A percentile compares a stretch with the other conserved stretches of the same genome.
Conservation (phyloP, 1,140 invertebrate genomes). For the Sarcophaga bullata region DNA sequence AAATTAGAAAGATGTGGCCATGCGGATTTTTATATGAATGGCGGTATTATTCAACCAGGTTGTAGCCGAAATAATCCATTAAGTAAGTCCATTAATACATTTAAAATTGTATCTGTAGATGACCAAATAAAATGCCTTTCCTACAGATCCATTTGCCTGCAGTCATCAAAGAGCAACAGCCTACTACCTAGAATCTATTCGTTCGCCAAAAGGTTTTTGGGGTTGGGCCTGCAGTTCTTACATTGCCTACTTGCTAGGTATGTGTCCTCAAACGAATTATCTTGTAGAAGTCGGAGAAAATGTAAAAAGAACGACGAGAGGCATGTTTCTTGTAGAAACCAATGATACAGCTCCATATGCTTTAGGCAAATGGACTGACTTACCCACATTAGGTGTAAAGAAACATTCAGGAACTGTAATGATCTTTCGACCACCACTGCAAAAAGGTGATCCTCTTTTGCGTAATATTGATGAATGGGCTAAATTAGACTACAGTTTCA, state of each 20-base stretch:
- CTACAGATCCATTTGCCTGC: slow-evolving; percentile 67
- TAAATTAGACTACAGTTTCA: slow-evolving; percentile 59
- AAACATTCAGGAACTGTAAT: background rate
- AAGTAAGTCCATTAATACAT: slow-evolving; percentile 50
- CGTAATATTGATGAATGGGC: slow-evolving; percentile 61
- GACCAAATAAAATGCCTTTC: background rate
- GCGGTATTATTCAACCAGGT: slow-evolving; percentile 76
- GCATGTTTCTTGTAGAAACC: slow-evolving; percentile 61
- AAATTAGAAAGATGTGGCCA: slow-evolving; percentile 73
- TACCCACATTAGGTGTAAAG: slow-evolving; percentile 55
- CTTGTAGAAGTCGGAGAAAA: slow-evolving; percentile 61
- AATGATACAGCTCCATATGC: slow-evolving; percentile 61
- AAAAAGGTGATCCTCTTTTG: slow-evolving; percentile 55
- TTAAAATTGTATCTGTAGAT: background rate
- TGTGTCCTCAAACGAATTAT: slow-evolving; percentile 66
- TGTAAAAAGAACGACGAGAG: slow-evolving; percentile 51
- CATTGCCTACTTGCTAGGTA: slow-evolving; percentile 69
- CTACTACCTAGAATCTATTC: slow-evolving; percentile 80
- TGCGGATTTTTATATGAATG: slow-evolving; percentile 80
- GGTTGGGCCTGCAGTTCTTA: slow-evolving; percentile 73
- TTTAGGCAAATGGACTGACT: slow-evolving; percentile 61
- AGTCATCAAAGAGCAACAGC: slow-evolving; percentile 75
- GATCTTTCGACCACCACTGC: background rate
- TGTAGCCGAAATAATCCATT: slow-evolving; percentile 47
- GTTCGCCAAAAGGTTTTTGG: slow-evolving; percentile 73